Percentiles rank a stretch among this genome's conserved stretches.
Conservation (phyloP, 2,797 vertebrate species). For the Hypotaenidia okinawae region DNA sequence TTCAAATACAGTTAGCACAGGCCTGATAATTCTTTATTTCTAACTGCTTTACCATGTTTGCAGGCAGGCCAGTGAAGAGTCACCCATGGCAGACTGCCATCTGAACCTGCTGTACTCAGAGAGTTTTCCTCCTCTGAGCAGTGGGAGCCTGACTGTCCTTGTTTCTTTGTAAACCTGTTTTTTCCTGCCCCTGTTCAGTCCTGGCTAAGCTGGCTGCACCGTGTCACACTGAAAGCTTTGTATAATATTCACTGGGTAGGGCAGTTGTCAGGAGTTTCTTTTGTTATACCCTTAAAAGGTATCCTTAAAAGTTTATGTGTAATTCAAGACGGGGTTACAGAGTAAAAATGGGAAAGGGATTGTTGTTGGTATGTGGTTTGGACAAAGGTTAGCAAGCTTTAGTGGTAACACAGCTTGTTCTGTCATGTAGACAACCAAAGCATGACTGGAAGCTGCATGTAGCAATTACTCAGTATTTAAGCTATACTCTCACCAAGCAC, state of each 20-base stretch:
- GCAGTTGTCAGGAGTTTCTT: not conserved
- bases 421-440: rapidly evolving
- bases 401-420: not conserved
- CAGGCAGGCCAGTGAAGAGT: not conserved
- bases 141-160: not conserved
- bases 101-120: not conserved
- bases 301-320: not conserved
- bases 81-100: not conserved
- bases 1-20: not conserved
- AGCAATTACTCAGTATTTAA: not conserved
- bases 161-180: not conserved
- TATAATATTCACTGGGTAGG: not conserved
- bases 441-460: not conserved
- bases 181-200: not conserved
- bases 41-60: not conserved
- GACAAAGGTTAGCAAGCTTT: not conserved
- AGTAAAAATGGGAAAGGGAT: not conserved
- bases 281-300: not conserved
- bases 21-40: not conserved
- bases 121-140: not conserved
- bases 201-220: not conserved
- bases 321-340: not conserved
- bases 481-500: not conserved
- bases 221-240: not conserved
- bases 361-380: not conserved